Conservation (phyloP, 2,888 invertebrate species). For the Scelioninae gen. 2 region DNA sequence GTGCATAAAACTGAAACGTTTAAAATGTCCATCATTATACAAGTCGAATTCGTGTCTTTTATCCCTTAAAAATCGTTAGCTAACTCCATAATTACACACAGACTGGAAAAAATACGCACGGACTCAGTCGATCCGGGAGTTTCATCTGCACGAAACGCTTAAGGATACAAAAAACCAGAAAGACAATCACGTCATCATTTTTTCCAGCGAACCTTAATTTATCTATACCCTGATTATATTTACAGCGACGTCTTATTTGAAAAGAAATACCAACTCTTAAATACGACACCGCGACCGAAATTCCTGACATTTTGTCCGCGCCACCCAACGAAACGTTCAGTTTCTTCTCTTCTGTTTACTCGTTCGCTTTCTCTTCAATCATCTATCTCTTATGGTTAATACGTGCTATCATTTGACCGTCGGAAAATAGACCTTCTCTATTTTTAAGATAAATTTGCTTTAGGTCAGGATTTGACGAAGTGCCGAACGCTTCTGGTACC, state of each 20-base stretch:
- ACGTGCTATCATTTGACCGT: conserved; percentile 27
- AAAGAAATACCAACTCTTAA: conserved; percentile 62
- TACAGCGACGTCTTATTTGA: conserved; percentile 65
- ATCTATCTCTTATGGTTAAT: not conserved
- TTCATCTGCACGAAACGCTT: not conserved
- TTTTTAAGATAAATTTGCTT: conserved; percentile 36
- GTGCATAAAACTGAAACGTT: conserved; percentile 68
- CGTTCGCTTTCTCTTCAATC: conserved; percentile 1
- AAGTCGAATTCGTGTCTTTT: conserved; percentile 49
- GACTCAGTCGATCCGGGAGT: conserved; percentile 11
- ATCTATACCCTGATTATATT: conserved; percentile 73
- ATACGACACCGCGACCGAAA: conserved; percentile 34
- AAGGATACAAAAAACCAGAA: conserved; percentile 32
- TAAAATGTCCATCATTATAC: conserved; percentile 64
- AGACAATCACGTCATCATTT: conserved; percentile 13
- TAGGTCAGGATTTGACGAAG: conserved; percentile 9
- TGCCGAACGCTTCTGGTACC: not conserved
- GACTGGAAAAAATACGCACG: conserved; percentile 46
- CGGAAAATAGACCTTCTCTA: conserved; percentile 49
- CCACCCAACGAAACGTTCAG: conserved; percentile 27
- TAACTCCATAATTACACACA: conserved; percentile 49
- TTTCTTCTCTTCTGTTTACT: conserved; percentile 18
- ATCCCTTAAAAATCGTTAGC: conserved; percentile 35
- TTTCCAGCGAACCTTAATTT: conserved; percentile 59
- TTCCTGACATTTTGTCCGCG: conserved; percentile 15